Conservation (phyloP, 2,797 vertebrate species). For the Corythornis leucogaster region DNA sequence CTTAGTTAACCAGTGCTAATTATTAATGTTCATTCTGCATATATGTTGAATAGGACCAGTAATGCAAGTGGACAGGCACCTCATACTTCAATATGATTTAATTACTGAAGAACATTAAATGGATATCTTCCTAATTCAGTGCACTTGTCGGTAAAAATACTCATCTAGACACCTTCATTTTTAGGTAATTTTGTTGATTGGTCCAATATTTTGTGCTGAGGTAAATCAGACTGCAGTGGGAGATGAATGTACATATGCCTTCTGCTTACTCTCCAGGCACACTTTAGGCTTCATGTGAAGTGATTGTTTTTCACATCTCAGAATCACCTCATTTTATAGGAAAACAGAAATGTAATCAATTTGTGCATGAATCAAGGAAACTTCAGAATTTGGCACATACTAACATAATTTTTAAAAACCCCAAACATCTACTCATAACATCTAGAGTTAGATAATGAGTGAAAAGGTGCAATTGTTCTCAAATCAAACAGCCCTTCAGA, state of each 20-base stretch:
- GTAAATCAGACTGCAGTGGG: not conserved
- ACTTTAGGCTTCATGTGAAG: not conserved
- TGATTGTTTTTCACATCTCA: not conserved
- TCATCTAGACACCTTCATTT: not conserved
- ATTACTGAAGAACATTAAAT: not conserved
- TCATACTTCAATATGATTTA: slow-evolving; percentile 1
- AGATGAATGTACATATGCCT: not conserved
- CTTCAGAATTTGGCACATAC: not conserved
- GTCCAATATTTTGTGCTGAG: not conserved
- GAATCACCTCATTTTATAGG: not conserved
- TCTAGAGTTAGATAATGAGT: not conserved
- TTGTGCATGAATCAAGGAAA: not conserved
- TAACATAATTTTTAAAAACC: too few relatives aligned
- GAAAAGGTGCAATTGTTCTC: not conserved
- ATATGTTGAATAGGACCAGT: not conserved
- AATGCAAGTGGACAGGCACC: not conserved
- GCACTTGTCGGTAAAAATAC: not conserved
- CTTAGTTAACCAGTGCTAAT: not conserved
- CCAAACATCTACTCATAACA: not conserved
- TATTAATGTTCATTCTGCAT: not conserved
- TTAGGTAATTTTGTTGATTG: not conserved
- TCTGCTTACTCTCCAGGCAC: not conserved
- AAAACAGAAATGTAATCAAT: not conserved
- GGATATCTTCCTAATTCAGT: not conserved
- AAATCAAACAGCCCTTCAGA: not conserved